phyloP scores from a whole-genome alignment of 2,113 vertebrate species.

The Malurus cyaneus region DNA sequence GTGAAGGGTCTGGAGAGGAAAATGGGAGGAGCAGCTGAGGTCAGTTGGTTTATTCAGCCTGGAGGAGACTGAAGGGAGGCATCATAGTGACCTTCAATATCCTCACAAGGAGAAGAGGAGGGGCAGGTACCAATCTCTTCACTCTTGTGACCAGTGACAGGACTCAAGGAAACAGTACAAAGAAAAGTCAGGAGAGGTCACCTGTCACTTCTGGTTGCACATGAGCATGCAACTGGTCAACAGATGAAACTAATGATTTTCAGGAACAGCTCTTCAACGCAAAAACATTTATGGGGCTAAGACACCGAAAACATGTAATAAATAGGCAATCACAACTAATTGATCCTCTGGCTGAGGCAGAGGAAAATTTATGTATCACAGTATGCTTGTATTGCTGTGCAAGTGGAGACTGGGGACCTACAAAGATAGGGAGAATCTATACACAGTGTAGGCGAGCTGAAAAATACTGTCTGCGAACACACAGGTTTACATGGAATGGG shows the following conservation, averaged over 20 bases:
- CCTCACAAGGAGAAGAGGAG: neutral
- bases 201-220: neutral
- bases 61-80: neutral
- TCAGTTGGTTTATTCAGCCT: neutral
- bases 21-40: neutral
- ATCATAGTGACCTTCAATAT: neutral
- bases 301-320: neutral
- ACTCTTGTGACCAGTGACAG: neutral
- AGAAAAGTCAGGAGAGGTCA: neutral
- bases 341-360: neutral
- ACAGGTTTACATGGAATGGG: neutral
- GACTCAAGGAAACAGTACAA: neutral
- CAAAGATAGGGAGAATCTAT: neutral
- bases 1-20: neutral
- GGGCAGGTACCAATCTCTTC: neutral
- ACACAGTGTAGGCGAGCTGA: neutral
- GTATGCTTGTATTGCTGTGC: fast-evolving
- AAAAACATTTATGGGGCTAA: neutral
- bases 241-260: neutral
- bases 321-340: neutral
- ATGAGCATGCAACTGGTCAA: neutral
- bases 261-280: neutral
- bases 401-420: neutral
- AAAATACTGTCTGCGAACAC: neutral
- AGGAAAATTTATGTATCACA: neutral